Percentiles rank a stretch among this genome's conserved stretches.
Evolutionary conservation across 2,113 vertebrate genomes (phyloP).

Genomic region (Paracyprichromis sp.): DNA sequence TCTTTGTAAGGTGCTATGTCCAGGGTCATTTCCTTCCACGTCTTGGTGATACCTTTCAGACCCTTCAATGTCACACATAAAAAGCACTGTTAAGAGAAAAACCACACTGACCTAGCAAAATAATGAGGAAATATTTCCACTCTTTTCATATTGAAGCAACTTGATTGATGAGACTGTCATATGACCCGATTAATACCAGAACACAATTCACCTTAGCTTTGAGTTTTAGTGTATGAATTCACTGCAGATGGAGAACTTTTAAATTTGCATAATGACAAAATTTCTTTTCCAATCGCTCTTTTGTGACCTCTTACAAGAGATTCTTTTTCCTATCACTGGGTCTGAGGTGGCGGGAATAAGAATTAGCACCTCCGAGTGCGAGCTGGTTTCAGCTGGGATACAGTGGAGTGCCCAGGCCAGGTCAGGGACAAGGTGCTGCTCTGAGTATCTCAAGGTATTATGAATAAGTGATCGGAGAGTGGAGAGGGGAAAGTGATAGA

Average conservation of each 20-base stretch:
- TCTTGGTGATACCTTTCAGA: conserved; percentile 34
- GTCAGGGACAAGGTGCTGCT: not conserved
- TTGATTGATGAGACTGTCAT: not conserved
- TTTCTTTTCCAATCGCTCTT: not conserved
- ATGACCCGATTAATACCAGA: not conserved
- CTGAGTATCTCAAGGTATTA: not conserved
- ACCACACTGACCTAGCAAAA: not conserved
- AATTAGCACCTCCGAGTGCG: not conserved
- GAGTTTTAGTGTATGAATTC: not conserved
- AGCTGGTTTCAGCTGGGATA: not conserved
- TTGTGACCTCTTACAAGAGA: not conserved
- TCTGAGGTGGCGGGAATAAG: not conserved
- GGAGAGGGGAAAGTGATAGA: not conserved
- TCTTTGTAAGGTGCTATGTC: conserved; percentile 45
- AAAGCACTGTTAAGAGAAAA: not conserved
- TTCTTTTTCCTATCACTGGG: not conserved
- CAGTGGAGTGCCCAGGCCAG: not conserved
- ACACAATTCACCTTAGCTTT: not conserved
- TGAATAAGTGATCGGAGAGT: not conserved
- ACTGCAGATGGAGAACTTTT: not conserved
- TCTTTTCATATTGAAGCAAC: not conserved
- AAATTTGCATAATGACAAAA: not conserved
- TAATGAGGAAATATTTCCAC: not conserved
- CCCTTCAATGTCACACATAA: conserved; percentile 13
- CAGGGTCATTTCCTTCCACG: conserved; percentile 26